phyloP scores from a whole-genome alignment of 92 coral and sea anemone species.

The Actinernus sp. region DNA sequence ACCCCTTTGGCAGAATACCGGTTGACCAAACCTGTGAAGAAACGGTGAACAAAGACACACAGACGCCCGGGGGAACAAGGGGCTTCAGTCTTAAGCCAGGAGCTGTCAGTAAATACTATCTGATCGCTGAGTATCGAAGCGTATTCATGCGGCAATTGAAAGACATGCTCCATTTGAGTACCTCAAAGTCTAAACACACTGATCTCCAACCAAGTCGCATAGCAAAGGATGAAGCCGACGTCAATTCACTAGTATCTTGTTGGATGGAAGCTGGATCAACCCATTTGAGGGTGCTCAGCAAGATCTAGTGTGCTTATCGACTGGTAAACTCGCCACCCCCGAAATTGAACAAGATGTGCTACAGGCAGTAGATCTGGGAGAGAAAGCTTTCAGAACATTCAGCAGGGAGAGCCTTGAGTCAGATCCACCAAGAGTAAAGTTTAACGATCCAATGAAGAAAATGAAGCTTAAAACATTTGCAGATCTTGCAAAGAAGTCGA shows the following conservation, averaged over 20 bases:
- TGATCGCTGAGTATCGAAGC: slow-evolving; percentile 52
- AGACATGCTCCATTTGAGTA: slow-evolving; percentile 52
- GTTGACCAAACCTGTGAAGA: slow-evolving; percentile 17
- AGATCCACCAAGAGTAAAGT: slow-evolving; percentile 40
- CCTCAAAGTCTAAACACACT: not conserved
- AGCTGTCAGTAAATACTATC: slow-evolving; percentile 53
- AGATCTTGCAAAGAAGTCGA: slow-evolving; percentile 22
- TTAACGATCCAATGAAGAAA: slow-evolving; percentile 47
- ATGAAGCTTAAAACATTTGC: slow-evolving; percentile 37
- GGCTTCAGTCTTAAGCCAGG: slow-evolving; percentile 65
- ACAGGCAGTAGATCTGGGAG: slow-evolving; percentile 52
- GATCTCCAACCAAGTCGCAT: slow-evolving; percentile 9
- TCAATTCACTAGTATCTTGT: slow-evolving; percentile 7
- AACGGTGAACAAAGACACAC: slow-evolving; percentile 43
- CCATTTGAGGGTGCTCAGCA: slow-evolving; percentile 2
- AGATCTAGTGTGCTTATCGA: slow-evolving; percentile 15
- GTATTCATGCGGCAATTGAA: slow-evolving; percentile 39
- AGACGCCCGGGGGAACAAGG: slow-evolving; percentile 55
- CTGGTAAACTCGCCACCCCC: slow-evolving; percentile 15
- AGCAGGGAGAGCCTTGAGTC: slow-evolving; percentile 49
- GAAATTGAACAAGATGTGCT: slow-evolving; percentile 13
- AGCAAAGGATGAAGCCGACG: slow-evolving; percentile 32
- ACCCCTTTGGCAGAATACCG: slow-evolving; percentile 3
- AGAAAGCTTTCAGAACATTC: slow-evolving; percentile 44
- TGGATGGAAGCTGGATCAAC: slow-evolving; percentile 15